Evolutionary conservation across 2,888 invertebrate genomes (phyloP).

Genomic region (Nemapogon koenigi): DNA sequence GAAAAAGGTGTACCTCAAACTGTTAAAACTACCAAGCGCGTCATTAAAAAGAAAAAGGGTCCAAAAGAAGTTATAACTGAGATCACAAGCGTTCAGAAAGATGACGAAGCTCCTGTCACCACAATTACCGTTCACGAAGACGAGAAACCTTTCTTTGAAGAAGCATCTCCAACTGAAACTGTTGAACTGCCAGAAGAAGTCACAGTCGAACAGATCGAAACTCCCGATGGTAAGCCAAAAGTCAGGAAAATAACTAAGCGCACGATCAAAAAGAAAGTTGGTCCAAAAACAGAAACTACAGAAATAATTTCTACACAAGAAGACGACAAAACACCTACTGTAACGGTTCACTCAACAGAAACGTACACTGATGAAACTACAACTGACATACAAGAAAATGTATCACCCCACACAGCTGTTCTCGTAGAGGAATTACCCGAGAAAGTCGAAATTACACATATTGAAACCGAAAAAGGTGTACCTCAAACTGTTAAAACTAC

Average conservation of each 20-base stretch:
- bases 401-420: slow-evolving; percentile 9
- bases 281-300: slow-evolving; percentile 21
- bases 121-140: slow-evolving; percentile 29
- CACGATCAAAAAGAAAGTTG: slow-evolving; percentile 30
- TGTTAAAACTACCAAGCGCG: slow-evolving; percentile 40
- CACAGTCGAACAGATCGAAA: slow-evolving; percentile 18
- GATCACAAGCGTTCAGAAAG: slow-evolving; percentile 44
- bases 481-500: slow-evolving; percentile 7
- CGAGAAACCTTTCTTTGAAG: slow-evolving; percentile 30
- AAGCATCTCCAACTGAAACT: slow-evolving; percentile 17
- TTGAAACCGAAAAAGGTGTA: slow-evolving; percentile 10
- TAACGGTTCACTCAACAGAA: slow-evolving; percentile 16
- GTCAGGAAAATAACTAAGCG: slow-evolving; percentile 25
- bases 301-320: slow-evolving; percentile 26
- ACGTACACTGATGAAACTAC: slow-evolving; percentile 22
- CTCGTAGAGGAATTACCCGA: slow-evolving; percentile 9
- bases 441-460: slow-evolving; percentile 6
- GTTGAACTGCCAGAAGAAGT: slow-evolving; percentile 34
- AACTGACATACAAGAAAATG: slow-evolving; percentile 22
- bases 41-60: slow-evolving; percentile 45
- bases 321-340: slow-evolving; percentile 24
- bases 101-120: slow-evolving; percentile 32
- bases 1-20: slow-evolving; percentile 30
- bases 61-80: slow-evolving; percentile 47
- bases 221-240: slow-evolving; percentile 26